Evolutionary conservation across 2,888 invertebrate species (phyloP), one percentile per base, ranked within the genome.

Genomic region (Xylota sylvarum): DNA sequence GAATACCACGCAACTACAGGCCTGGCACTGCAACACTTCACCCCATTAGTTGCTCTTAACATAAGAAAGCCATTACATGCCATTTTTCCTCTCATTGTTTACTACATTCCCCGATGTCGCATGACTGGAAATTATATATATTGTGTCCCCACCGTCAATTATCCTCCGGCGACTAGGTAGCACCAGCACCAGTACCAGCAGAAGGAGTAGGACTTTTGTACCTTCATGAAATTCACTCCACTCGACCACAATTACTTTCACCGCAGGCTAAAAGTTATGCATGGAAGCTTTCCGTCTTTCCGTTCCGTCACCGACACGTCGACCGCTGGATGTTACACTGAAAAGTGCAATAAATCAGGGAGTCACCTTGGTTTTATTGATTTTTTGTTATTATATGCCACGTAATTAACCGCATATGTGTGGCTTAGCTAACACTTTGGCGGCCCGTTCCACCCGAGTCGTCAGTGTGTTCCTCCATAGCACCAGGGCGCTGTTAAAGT

Each of bases 311-410:
- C 10, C 37, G n/a, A n/a, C n/a, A n/a, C n/a, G 43, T 64, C 65
- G 10, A 56, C 37, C 30, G 69, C 50, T 69, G 32, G 62, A 62
- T 50, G 77, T 73, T 72, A 55, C 73, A 50, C 82, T 78, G 77
- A 86, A 86, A 82, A 86, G 50, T 82, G 82, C 86, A 82, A 86
- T 86, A 86, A 86, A 86, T 86, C 86, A 86, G 69, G 67, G 86
- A 86, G 86, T 86, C 86, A 86, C 86, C 86, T 86, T 86, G 86
- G 77, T 73, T 86, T 86, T 86, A 86, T 86, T 82, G 86, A 86
- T 86, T 86, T 86, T 82, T 82, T 73, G 82, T 69, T 82, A 69
- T 86, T 86, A 78, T 67, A 78, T 67, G 82, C 73, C 82, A 86
- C 86, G 86, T 86, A 86, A 86, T 86, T 86, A 86, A 82, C 86